Evolutionary conservation across 2,113 vertebrate species (phyloP), one percentile per base, ranked within the genome.

Genomic region (Lucifuga dentata): DNA sequence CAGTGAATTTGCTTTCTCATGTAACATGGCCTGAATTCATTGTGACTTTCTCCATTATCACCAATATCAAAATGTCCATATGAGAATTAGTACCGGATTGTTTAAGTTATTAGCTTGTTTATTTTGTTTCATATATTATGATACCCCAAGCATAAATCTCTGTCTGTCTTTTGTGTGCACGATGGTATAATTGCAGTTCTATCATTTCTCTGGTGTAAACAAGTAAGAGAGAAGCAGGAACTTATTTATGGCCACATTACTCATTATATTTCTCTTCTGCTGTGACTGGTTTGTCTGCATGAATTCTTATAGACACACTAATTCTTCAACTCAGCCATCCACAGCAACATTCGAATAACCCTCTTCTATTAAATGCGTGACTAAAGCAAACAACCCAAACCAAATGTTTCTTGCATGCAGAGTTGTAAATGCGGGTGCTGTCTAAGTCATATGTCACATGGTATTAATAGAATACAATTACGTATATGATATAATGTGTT

Each of bases 201-300:
- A 55, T 33, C 26, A 63, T 66, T 70, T 71, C 60, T 75, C 52
- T 62, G 3, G 57, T 78, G 65, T 73, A 83, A 82, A 86, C 71
- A 87, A 80, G 63, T 53, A 32, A 2, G 38, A 46, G 51, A 63
- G 45, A 36, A 68, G 75, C 48, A 67, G 63, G 75, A 73, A 71
- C 69, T 73, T 84, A 85, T 86, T 90, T 89, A 88, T 68, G 60
- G 66, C 33, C 35, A 62, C 80, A 89, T 89, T 77, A 78, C 69
- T 88, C 86, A 44, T 51, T 46, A 11, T 70, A 73, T 68, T 77
- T 83, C 59, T 81, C 48, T 43, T 62, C 51, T 59, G 52, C 59
- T 67, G 12, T 45, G 48, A 44, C 41, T 76, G 29, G 5, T 84
- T 71, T 66, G 77, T 56, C 64, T 58, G 48, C 67, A 36, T 41